Base-by-base conservation (phyloP, 2,797 vertebrate genomes). In the Oceanodroma leucorhoa region DNA sequence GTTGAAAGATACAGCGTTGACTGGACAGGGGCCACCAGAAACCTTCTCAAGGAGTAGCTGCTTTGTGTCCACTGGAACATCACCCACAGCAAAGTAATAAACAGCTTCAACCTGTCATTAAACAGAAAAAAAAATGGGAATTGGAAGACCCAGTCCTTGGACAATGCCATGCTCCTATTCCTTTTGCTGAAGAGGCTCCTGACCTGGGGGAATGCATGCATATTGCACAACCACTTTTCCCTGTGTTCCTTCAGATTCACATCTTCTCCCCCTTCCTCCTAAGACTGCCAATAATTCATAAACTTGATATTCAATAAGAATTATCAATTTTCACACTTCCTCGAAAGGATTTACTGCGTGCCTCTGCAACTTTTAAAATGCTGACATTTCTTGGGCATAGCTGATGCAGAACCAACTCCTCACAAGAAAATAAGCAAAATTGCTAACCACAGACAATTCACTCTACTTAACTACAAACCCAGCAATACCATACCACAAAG, bases 41-140 rank as follows among this genome's bases (percentile, higher is more conserved):
- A 94, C 55, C 53, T 90, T 95, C 65, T 97, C 89, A 30, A 96
- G 81, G 36, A 98, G 95, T 38, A 97, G 91, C 27, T 97, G 82
- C 88, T 95, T 97, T 77, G 95, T 83, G 21, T 94, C 92, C 40
- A 88, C 94, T 22, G 97, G 86, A 93, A 98, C 9, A 73, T 98
- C 98, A 21, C 98, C 98, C 83, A 97, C 97, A 87, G 89, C 93
- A 93, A 98, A 98, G 95, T 98, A 98, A 96, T 98, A 98, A 85
- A 98, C 89, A 7, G 98, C 97, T 86, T 98, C 98, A 54, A 97
- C 93, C 98, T 98, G 95, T 66, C 55, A 93, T 88, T 60, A 90
- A 87, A 79, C 22, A 95, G 53, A 53, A 81, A 26, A 50, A 67
- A 71, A 67, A 34, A 1, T 15, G 7, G 13, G 29, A 83, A 67